These are phyloP conservation scores for Campoletis sonorensis DNA, from an alignment of 1,140 invertebrate species.

Conservation along the genomic window DNA sequence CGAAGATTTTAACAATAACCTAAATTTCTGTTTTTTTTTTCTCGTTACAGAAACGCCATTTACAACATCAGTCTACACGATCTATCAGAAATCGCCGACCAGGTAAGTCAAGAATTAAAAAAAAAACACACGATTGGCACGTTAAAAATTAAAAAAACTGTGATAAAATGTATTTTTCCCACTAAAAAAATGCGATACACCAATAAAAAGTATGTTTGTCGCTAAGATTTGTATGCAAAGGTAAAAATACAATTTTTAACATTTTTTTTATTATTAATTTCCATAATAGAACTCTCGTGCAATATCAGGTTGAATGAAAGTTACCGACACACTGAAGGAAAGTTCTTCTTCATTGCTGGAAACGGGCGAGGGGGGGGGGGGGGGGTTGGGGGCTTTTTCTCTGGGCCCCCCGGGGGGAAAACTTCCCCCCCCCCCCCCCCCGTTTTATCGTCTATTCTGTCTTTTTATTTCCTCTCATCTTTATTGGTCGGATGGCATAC, in stretches of 20 bases:
- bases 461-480: conserved; percentile 25
- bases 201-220: not conserved
- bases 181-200: not conserved
- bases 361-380: too few relatives aligned
- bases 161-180: not conserved
- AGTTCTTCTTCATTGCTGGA: not conserved
- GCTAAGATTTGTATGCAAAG: not conserved
- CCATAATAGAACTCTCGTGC: not conserved
- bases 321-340: conserved; percentile 1
- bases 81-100: conserved; percentile 80
- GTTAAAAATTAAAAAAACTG: not conserved
- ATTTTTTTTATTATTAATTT: conserved; percentile 7
- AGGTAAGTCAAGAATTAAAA: conserved; percentile 72
- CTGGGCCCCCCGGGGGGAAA: not conserved
- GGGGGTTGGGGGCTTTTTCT: not conserved
- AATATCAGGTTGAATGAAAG: conserved; percentile 8
- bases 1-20: not conserved
- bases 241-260: not conserved
- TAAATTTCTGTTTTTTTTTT: conserved; percentile 51
- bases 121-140: not conserved
- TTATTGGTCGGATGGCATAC: conserved; percentile 9
- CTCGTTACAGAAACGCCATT: conserved; percentile 83
- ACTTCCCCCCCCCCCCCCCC: not conserved
- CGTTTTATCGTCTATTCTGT: not conserved
- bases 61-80: conserved; percentile 88